Evolutionary conservation across 2,888 invertebrate genomes (phyloP).

Genomic region (Criorhina ranunculi): DNA sequence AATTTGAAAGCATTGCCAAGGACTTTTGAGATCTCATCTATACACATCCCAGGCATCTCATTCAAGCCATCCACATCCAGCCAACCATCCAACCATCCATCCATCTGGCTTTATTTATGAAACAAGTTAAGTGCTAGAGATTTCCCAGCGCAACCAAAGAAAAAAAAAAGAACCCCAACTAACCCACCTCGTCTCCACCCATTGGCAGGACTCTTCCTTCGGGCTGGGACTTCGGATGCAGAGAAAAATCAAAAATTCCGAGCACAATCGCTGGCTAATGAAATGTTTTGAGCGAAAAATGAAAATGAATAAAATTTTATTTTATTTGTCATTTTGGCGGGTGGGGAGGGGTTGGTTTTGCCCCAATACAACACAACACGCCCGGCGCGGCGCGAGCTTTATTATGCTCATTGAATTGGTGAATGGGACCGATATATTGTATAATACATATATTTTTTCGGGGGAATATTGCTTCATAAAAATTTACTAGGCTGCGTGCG

Average conservation of each 20-base stretch:
- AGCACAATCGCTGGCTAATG: conserved; percentile 76
- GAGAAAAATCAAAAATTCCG: conserved; percentile 72
- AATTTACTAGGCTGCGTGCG: conserved; percentile 76
- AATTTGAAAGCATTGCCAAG: conserved; percentile 73
- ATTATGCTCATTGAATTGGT: conserved; percentile 74
- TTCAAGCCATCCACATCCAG: conserved; percentile 55
- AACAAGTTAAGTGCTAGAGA: conserved; percentile 75
- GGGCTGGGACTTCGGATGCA: conserved; percentile 17
- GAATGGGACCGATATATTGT: conserved; percentile 63
- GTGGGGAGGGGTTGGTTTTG: conserved; percentile 9
- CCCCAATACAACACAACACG: neutral
- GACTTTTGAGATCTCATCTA: conserved; percentile 67
- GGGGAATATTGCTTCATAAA: conserved; percentile 75
- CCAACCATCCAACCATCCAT: conserved; percentile 64
- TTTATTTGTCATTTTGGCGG: conserved; percentile 72
- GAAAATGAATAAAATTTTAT: conserved; percentile 77
- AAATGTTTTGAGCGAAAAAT: conserved; percentile 77
- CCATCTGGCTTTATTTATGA: conserved; percentile 75
- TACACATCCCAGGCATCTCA: conserved; percentile 45
- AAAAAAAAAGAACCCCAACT: conserved; percentile 20
- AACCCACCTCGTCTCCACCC: conserved; percentile 57
- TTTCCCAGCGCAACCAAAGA: conserved; percentile 44
- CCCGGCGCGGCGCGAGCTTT: conserved; percentile 69
- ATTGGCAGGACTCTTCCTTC: neutral
- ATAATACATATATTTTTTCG: conserved; percentile 51